Evolutionary conservation across 1,140 invertebrate genomes (phyloP).

Genomic region (Leptinotarsa defecta): DNA sequence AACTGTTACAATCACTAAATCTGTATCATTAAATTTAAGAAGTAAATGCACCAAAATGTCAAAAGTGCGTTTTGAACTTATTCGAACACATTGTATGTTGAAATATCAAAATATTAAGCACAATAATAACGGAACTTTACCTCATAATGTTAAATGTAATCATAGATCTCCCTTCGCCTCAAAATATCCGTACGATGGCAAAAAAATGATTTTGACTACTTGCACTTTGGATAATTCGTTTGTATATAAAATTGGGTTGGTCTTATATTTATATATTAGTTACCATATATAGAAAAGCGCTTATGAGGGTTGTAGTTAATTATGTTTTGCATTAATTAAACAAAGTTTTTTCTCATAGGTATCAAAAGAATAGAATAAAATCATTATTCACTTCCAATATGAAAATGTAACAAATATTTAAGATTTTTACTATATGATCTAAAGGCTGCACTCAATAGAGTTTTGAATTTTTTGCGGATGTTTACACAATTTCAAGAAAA

Average conservation of each 20-base stretch:
- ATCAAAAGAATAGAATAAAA: constrained; percentile 25
- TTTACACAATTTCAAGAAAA: constrained; percentile 5
- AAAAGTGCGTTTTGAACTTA: not conserved
- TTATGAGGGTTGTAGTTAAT: constrained; percentile 42
- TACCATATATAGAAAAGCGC: constrained; percentile 49
- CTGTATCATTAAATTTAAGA: constrained; percentile 3
- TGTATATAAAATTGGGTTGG: constrained; percentile 41
- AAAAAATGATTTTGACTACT: constrained; percentile 22
- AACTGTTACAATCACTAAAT: not conserved
- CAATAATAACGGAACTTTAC: constrained; percentile 35
- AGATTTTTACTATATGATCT: constrained; percentile 47
- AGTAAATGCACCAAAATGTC: constrained; percentile 5
- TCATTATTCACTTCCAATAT: constrained; percentile 42
- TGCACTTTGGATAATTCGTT: constrained; percentile 32
- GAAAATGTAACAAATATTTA: constrained; percentile 39
- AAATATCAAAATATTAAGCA: constrained; percentile 38
- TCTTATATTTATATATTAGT: constrained; percentile 43
- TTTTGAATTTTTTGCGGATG: constrained; percentile 18
- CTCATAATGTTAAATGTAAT: constrained; percentile 30
- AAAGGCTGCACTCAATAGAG: constrained; percentile 51
- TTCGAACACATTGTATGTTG: constrained; percentile 7
- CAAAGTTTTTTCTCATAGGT: constrained; percentile 22
- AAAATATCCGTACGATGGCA: constrained; percentile 25
- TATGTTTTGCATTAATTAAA: constrained; percentile 31
- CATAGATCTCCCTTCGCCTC: constrained; percentile 26